phyloP scores from a whole-genome alignment of 2,888 invertebrate genomes.

The Ophonus ardosiacus region DNA sequence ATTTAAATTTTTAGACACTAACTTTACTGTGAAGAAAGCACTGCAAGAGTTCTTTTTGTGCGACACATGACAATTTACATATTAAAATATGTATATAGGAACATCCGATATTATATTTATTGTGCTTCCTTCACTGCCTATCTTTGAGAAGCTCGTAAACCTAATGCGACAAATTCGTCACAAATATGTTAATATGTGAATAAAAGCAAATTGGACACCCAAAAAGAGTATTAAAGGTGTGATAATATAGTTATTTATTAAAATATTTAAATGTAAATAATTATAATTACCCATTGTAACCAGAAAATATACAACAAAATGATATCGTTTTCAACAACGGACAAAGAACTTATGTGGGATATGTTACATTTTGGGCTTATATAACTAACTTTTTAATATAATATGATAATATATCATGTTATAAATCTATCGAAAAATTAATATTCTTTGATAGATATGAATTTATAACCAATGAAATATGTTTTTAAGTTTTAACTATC shows the following conservation, averaged over 20 bases:
- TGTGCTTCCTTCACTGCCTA: too few relatives aligned
- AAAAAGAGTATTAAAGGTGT: too few relatives aligned
- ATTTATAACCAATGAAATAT: not conserved
- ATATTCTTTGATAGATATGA: not conserved
- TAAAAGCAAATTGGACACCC: too few relatives aligned
- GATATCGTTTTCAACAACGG: not conserved
- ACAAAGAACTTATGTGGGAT: not conserved
- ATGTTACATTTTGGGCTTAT: not conserved
- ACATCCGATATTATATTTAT: too few relatives aligned
- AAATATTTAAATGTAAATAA: not conserved
- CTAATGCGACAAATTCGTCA: too few relatives aligned
- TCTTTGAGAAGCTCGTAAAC: too few relatives aligned
- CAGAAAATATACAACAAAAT: not conserved
- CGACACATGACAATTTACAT: too few relatives aligned
- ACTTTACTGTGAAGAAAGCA: too few relatives aligned
- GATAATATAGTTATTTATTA: not conserved
- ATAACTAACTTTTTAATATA: not conserved
- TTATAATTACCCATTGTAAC: constrained; percentile 16
- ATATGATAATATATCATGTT: not conserved
- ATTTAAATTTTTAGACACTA: too few relatives aligned
- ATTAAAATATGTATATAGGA: too few relatives aligned
- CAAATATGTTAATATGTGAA: too few relatives aligned
- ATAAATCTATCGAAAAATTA: constrained; percentile 6
- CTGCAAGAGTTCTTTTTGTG: too few relatives aligned
- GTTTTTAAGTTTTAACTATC: not conserved